Evolutionary conservation across 2,888 invertebrate species (phyloP).

Genomic region (Leptarthrus brevirostris): DNA sequence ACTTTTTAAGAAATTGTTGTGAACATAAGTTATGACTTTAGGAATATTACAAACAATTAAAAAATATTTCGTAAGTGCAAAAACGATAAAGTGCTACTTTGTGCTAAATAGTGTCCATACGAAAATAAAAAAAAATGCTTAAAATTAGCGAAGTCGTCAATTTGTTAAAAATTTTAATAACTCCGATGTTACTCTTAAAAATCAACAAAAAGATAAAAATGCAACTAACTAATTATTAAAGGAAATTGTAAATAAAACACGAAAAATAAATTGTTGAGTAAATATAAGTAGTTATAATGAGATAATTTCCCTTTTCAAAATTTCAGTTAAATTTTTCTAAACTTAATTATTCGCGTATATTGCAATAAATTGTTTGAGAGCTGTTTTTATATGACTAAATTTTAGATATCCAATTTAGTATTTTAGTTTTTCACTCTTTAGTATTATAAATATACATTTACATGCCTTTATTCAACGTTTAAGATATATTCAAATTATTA

Average conservation of each 20-base stretch:
- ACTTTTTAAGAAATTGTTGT: no score
- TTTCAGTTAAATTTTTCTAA: conserved; percentile 22
- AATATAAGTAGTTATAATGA: conserved; percentile 44
- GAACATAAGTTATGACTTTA: no score
- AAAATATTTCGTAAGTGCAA: no score
- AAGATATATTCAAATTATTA: conserved; percentile 33
- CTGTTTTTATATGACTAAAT: conserved; percentile 6
- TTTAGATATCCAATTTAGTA: conserved; percentile 31
- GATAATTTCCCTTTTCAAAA: conserved; percentile 9
- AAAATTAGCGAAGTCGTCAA: conserved; percentile 40
- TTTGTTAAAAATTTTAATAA: conserved; percentile 42
- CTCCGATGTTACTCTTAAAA: conserved; percentile 39
- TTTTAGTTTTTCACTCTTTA: conserved; percentile 29
- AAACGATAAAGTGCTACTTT: not conserved
- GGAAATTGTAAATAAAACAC: conserved; percentile 45
- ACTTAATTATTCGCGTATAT: conserved; percentile 3
- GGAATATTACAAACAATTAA: no score
- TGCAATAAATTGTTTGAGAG: conserved; percentile 8
- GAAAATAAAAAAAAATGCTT: conserved; percentile 18
- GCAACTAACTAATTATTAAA: conserved; percentile 38
- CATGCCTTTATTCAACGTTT: conserved; percentile 37
- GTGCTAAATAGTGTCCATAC: not conserved
- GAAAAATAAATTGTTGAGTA: conserved; percentile 47
- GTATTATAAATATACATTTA: conserved; percentile 26
- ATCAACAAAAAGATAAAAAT: conserved; percentile 31